Evolutionary conservation across 2,888 invertebrate species (phyloP), one percentile per base, ranked within the genome.

Genomic region (Epistrophe grossulariae): DNA sequence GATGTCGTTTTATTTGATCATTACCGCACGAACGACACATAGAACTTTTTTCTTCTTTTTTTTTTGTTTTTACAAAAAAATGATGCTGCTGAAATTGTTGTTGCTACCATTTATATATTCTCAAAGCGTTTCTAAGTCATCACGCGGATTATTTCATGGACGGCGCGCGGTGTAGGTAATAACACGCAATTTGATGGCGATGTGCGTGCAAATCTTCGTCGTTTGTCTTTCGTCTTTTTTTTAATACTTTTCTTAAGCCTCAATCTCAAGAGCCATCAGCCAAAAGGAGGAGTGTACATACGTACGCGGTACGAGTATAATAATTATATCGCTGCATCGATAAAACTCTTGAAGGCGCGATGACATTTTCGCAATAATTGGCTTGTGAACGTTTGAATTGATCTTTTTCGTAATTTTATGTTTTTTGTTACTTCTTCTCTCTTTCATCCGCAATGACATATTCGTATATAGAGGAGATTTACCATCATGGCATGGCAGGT

Each of bases 301-400:
- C n/a, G n/a, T n/a, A n/a, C n/a, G n/a, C n/a, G n/a, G n/a, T 64
- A 43, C 24, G 24, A 24, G 48, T 64, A 45, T 28, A 43, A 73
- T 85, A 82, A 78, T 82, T 85, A 82, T 82, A 82, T 82, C 85
- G 60, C 52, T 64, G 82, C 73, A 85, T 85, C 82, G 70, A 85
- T 85, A 81, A 79, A 59, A 74, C 50, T 81, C 71, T 57, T 48
- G 70, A 57, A 48, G 77, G 72, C 81, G 72, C 81, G 76, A 78
- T 85, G 85, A 85, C 85, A 82, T 85, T 85, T 85, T 74, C 85
- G 78, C 85, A 84, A 80, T 84, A 84, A 84, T 84, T 80, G 85
- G 70, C 77, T 59, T 70, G 52, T 55, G 70, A 70, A 70, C 70
- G 70, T 70, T 70, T 55, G 70, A 55, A 68, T 70, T 73, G 78